A percentile compares a stretch with the other conserved stretches of the same genome.
phyloP scores from a whole-genome alignment of 2,888 invertebrate genomes.

The Sipha maydis region DNA sequence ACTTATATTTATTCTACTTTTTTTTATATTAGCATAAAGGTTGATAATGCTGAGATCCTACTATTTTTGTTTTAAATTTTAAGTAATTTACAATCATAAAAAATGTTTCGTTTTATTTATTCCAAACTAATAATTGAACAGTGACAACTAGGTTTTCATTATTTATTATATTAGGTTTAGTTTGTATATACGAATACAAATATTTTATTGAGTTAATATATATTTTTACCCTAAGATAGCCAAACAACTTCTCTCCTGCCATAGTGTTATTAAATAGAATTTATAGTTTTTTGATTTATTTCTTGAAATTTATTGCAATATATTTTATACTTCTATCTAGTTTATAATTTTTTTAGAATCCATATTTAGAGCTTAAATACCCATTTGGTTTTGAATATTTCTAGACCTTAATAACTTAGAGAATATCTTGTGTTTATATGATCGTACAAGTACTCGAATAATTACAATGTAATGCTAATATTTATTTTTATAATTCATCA shows the following conservation, averaged over 20 bases:
- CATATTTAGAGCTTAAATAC: not conserved
- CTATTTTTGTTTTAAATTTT: no score
- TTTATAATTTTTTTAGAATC: not conserved
- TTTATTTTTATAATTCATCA: no score
- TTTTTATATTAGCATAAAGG: no score
- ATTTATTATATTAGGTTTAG: not conserved
- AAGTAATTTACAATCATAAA: no score
- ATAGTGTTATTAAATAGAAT: not conserved
- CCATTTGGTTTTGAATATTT: not conserved
- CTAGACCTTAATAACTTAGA: no score
- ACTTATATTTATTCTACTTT: no score
- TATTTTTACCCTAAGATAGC: constrained; percentile 1
- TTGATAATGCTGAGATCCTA: no score
- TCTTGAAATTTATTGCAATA: not conserved
- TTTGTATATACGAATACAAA: constrained; percentile 7
- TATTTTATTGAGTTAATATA: not conserved
- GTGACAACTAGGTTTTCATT: not conserved
- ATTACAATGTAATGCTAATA: no score
- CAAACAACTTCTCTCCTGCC: constrained; percentile 13
- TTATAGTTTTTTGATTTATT: constrained; percentile 27
- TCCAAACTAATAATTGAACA: no score
- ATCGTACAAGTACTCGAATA: no score
- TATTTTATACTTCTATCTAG: constrained; percentile 1
- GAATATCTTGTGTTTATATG: no score
- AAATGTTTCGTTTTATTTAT: no score